A percentile compares a stretch with the other conserved stretches of the same genome.
phyloP scores from a whole-genome alignment of 2,113 vertebrate genomes.

The Ctenomys sociabilis region DNA sequence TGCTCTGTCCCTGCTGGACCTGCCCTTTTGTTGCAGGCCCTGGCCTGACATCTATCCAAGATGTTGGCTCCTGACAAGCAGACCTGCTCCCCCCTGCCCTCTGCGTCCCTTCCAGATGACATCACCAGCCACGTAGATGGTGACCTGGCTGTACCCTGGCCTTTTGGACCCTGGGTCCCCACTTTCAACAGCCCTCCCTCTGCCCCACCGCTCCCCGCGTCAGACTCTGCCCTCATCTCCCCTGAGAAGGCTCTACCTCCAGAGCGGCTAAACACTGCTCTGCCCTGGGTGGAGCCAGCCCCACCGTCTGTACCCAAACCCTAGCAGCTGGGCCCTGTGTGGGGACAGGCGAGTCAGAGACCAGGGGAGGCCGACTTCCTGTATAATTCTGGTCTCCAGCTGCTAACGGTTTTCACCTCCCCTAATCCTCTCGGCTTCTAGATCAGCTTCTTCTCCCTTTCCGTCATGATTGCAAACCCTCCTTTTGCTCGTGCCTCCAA shows the following conservation, averaged over 20 bases:
- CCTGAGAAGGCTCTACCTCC: background rate
- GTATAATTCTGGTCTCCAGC: background rate
- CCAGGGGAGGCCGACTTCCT: background rate
- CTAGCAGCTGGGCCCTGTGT: background rate
- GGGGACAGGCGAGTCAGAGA: background rate
- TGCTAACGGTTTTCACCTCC: background rate
- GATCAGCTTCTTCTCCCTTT: background rate
- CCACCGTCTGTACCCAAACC: background rate
- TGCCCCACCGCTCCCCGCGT: background rate
- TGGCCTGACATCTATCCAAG: background rate
- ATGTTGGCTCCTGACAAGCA: background rate
- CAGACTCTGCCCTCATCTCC: background rate
- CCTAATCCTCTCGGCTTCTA: background rate
- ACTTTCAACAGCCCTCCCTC: background rate
- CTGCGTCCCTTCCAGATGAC: background rate
- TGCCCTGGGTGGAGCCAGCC: background rate
- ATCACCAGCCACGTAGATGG: background rate
- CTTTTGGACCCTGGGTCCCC: background rate
- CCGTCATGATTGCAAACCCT: background rate
- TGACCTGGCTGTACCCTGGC: constrained; percentile 7
- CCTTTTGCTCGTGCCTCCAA: background rate
- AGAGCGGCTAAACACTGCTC: background rate
- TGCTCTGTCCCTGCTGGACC: background rate
- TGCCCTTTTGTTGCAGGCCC: background rate
- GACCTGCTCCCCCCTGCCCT: background rate